Conservation (phyloP, 2,797 vertebrate genomes). For the Lepus oiostolus region DNA sequence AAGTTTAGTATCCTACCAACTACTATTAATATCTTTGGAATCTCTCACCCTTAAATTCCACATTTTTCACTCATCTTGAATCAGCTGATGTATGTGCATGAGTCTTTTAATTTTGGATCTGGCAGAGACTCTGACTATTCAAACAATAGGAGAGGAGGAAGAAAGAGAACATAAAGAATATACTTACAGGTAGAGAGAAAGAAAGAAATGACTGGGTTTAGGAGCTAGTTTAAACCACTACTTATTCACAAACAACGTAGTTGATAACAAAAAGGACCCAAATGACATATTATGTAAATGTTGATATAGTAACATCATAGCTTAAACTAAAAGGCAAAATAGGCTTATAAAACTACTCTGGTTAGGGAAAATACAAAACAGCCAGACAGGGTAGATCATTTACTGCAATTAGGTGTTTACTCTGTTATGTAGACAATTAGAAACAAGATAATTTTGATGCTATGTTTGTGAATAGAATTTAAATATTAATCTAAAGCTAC, state of each 20-base stretch:
- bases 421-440: background rate
- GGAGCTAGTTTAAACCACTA: background rate
- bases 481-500: background rate
- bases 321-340: background rate
- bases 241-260: background rate
- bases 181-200: background rate
- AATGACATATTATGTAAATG: background rate
- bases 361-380: background rate
- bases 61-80: background rate
- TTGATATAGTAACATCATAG: background rate
- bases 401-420: background rate
- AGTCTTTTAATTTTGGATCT: background rate
- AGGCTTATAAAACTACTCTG: background rate
- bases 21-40: background rate
- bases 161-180: background rate
- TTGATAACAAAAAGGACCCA: background rate
- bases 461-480: background rate
- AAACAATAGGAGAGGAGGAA: background rate
- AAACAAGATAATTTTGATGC: background rate
- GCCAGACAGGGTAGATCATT: background rate
- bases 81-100: background rate
- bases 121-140: background rate
- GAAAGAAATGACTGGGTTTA: too few relatives aligned
- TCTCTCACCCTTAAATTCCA: background rate
- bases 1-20: background rate